Evolutionary conservation across 2,888 invertebrate species (phyloP), one percentile per base, ranked within the genome.

Genomic region (Napeogenes sylphis): DNA sequence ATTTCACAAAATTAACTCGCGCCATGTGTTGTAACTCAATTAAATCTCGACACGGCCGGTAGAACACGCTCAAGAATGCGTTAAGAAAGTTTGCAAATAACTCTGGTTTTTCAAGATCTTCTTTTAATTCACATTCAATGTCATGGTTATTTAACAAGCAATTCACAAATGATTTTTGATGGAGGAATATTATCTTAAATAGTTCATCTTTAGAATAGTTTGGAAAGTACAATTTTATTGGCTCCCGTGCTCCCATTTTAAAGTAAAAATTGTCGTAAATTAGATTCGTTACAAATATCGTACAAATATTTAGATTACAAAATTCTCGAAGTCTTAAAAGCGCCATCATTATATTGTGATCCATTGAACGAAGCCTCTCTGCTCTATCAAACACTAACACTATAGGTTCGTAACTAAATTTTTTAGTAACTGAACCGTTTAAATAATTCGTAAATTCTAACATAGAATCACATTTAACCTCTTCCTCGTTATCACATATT

Each of bases 21-120:
- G 96, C 95, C 92, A 97, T 94, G 75, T 96, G 93, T 68, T 93
- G 92, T 60, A 98, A 90, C 84, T 98, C 98, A 33, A 94, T 94
- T 57, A 98, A 83, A 91, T 97, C 97, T 32, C 97, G 92, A 83
- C 97, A 97, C 38, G 94, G 95, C 74, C 95, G 91, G 76, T 95
- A 95, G 84, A 97, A 98, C 46, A 97, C 95, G 70, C 95, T 95
- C 4, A 98, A 87, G 79, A 97, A 95, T 56, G 96, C 92, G 81
- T 94, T 95, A 58, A 97, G 84, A 84, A 97, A 98, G 84, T 94
- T 94, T 56, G 90, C 91, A 82, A 95, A 98, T 75, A 97, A 92
- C 67, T 92, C 91, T 55, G 85, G 85, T 71, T 82, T 83, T 68
- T 81, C 76, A 58, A 91, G 76, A 71, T 88, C 87, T 51, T 68